Evolutionary conservation across 2,113 vertebrate genomes (phyloP).

Genomic region (Ginglymostoma cirratum): DNA sequence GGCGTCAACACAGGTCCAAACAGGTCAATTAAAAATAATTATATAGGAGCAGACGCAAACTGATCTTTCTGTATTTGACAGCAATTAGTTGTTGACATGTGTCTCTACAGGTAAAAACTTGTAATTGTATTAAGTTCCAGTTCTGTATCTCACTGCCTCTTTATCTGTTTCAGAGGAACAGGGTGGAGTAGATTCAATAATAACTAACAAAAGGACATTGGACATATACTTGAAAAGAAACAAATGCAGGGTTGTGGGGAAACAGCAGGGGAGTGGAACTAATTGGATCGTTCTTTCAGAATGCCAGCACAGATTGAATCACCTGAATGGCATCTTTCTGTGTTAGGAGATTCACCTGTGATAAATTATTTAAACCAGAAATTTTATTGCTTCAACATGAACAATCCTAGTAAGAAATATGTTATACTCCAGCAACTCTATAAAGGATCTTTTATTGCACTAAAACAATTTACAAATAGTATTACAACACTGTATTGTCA

Average conservation of each 20-base stretch:
- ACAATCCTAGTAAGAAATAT: neutral
- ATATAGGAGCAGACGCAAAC: neutral
- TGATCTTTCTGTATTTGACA: neutral
- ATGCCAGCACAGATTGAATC: neutral
- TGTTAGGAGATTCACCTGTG: neutral
- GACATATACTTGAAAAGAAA: neutral
- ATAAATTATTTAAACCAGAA: neutral
- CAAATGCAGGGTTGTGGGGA: neutral
- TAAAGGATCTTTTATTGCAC: neutral
- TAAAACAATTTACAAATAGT: neutral
- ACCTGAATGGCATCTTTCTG: neutral
- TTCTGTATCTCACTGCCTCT: neutral
- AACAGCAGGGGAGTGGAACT: neutral
- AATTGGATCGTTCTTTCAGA: neutral
- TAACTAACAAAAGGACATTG: neutral
- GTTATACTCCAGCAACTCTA: neutral
- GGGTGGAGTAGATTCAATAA: neutral
- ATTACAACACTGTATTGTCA: neutral
- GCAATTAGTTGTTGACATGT: neutral
- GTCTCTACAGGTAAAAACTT: neutral
- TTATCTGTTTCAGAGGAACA: neutral
- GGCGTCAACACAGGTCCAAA: no score
- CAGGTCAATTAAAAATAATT: no score
- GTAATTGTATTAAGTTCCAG: neutral
- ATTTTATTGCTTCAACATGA: neutral